phyloP scores from a whole-genome alignment of 2,888 invertebrate species.

The Seira sanloemensis region DNA sequence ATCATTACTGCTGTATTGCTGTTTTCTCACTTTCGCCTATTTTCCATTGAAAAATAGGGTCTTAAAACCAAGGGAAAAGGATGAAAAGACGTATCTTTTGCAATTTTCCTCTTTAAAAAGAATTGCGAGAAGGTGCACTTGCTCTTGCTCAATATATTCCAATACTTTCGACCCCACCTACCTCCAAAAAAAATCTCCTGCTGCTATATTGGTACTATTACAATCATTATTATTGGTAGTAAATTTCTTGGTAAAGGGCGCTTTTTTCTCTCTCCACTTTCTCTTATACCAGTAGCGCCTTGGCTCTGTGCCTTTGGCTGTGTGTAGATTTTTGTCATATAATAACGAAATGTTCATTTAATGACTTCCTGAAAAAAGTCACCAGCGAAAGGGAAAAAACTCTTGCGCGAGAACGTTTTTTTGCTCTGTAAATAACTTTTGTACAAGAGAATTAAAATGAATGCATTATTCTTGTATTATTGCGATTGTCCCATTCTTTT shows the following conservation, averaged over 20 bases:
- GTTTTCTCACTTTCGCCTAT: conserved; percentile 23
- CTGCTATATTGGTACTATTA: conserved; percentile 31
- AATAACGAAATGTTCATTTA: conserved; percentile 32
- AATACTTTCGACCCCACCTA: conserved; percentile 21
- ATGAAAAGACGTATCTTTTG: conserved; percentile 5
- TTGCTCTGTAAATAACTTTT: neutral
- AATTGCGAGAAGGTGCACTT: conserved; percentile 14
- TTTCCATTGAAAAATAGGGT: conserved; percentile 2
- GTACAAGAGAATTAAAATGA: neutral
- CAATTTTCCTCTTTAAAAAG: conserved; percentile 14
- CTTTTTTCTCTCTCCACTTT: neutral
- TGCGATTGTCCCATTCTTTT: conserved; percentile 5
- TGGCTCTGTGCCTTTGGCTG: neutral
- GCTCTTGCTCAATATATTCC: neutral
- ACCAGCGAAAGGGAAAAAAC: conserved; percentile 13
- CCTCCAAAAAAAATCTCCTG: conserved; percentile 27
- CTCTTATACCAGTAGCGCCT: conserved; percentile 8
- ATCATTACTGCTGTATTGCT: neutral
- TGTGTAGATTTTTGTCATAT: conserved; percentile 42
- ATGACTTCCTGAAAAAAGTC: conserved; percentile 63
- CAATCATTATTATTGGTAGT: conserved; percentile 43
- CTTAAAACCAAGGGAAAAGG: conserved; percentile 30
- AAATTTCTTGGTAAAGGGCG: conserved; percentile 33
- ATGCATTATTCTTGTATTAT: neutral
- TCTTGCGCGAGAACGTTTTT: neutral